These are phyloP conservation scores for Luffia ferchaultella DNA, from an alignment of 2,888 invertebrate species.

Conservation along the genomic window DNA sequence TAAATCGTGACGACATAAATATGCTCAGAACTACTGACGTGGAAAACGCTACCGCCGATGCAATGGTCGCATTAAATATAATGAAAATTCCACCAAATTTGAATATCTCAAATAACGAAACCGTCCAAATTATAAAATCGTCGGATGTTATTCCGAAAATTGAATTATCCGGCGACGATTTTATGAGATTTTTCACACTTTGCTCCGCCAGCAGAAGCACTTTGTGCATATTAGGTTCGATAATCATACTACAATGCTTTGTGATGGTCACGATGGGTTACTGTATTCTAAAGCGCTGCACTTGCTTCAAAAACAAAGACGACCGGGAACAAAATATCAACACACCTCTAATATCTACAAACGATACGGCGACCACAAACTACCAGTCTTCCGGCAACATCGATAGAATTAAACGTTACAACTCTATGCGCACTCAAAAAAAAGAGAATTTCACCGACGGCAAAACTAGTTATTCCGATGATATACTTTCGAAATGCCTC, in stretches of 20 bases:
- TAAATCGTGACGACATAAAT: conserved; percentile 28
- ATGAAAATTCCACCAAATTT: no score
- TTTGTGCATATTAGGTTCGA: neutral
- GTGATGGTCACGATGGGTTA: conserved; percentile 35
- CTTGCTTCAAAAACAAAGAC: conserved; percentile 24
- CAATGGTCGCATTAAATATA: no score
- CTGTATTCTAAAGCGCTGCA: conserved; percentile 26
- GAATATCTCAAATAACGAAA: no score
- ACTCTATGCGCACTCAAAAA: conserved; percentile 39
- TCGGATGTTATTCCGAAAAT: neutral
- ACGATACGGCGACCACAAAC: conserved; percentile 36
- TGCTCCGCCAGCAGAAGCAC: neutral
- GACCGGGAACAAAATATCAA: conserved; percentile 42
- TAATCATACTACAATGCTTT: conserved; percentile 27
- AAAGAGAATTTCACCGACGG: conserved; percentile 18
- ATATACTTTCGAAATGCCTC: conserved; percentile 47
- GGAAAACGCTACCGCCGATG: no score
- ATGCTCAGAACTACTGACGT: no score
- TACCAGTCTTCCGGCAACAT: conserved; percentile 36
- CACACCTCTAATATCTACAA: conserved; percentile 42
- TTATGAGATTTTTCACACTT: neutral
- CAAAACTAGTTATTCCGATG: conserved; percentile 43
- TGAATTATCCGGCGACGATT: neutral
- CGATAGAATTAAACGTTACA: conserved; percentile 44
- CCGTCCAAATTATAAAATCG: no score